Percentiles rank a stretch among this genome's conserved stretches.
phyloP scores from a whole-genome alignment of 1,140 invertebrate species.

The Papilio machaon region DNA sequence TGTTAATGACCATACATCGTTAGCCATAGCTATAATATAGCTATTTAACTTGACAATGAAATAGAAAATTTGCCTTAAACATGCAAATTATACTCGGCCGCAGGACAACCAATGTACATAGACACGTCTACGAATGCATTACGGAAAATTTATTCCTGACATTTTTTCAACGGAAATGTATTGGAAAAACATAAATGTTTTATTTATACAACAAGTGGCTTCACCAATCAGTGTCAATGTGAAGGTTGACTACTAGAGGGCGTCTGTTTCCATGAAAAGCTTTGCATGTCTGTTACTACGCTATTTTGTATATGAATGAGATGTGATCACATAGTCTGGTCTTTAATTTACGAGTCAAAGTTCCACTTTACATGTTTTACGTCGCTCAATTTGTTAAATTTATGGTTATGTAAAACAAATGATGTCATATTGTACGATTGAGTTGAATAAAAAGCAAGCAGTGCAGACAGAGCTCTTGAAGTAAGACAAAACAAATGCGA shows the following conservation, averaged over 20 bases:
- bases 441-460: background rate
- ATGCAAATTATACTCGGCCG: conserved; percentile 27
- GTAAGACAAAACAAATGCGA: too few relatives aligned
- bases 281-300: conserved; percentile 42
- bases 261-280: conserved; percentile 40
- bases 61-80: conserved; percentile 25
- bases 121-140: conserved; percentile 29
- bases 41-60: conserved; percentile 37
- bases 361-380: conserved; percentile 16
- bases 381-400: background rate
- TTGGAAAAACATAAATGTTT: conserved; percentile 59
- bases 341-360: conserved; percentile 26
- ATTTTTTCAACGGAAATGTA: conserved; percentile 59
- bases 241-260: conserved; percentile 54
- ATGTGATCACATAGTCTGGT: conserved; percentile 17
- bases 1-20: background rate
- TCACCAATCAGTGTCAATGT: conserved; percentile 71
- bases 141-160: conserved; percentile 35
- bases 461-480: background rate
- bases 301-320: conserved; percentile 29
- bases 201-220: conserved; percentile 60
- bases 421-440: background rate
- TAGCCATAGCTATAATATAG: conserved; percentile 10
- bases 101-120: background rate
- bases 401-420: background rate